A percentile compares a stretch with the other conserved stretches of the same genome.
These are phyloP conservation scores for Peromyscus polionotus DNA, from an alignment of 2,113 vertebrate genomes.

Conservation along the genomic window DNA sequence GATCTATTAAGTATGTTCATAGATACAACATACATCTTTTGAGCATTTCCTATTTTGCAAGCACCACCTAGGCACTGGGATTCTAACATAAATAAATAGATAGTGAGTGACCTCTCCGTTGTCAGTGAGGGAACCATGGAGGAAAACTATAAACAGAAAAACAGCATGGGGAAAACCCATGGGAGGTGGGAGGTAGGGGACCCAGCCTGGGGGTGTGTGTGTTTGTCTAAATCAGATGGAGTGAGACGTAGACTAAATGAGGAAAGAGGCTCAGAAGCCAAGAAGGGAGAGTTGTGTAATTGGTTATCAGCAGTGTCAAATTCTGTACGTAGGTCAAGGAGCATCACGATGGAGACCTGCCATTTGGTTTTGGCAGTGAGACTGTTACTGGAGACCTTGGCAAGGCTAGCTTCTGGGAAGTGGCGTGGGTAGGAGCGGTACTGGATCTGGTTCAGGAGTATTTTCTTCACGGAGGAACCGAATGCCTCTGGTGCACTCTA, in stretches of 20 bases:
- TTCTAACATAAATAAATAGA: neutral
- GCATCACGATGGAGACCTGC: constrained; percentile 78
- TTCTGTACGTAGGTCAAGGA: constrained; percentile 83
- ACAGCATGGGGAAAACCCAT: neutral
- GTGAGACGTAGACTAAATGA: constrained; percentile 77
- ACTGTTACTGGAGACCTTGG: constrained; percentile 85
- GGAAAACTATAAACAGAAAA: neutral
- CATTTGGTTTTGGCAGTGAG: constrained; percentile 80
- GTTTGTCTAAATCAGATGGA: constrained; percentile 61
- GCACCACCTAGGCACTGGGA: neutral
- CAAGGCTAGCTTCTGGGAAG: constrained; percentile 83
- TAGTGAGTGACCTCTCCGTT: neutral
- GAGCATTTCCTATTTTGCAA: constrained; percentile 20
- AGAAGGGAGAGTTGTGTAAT: constrained; percentile 80
- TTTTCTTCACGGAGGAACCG: constrained; percentile 79
- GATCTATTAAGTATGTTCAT: neutral
- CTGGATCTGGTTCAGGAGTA: constrained; percentile 79
- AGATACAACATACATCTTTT: neutral
- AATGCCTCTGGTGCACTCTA: constrained; percentile 82
- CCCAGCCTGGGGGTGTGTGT: neutral
- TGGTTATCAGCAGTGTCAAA: constrained; percentile 83
- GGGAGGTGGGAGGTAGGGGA: neutral
- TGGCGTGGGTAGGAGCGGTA: constrained; percentile 76
- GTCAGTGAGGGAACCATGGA: neutral
- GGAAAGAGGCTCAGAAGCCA: constrained; percentile 75